Evolutionary conservation across 2,797 vertebrate species (phyloP), one percentile per base, ranked within the genome.

Genomic region (Moxostoma hubbsi): DNA sequence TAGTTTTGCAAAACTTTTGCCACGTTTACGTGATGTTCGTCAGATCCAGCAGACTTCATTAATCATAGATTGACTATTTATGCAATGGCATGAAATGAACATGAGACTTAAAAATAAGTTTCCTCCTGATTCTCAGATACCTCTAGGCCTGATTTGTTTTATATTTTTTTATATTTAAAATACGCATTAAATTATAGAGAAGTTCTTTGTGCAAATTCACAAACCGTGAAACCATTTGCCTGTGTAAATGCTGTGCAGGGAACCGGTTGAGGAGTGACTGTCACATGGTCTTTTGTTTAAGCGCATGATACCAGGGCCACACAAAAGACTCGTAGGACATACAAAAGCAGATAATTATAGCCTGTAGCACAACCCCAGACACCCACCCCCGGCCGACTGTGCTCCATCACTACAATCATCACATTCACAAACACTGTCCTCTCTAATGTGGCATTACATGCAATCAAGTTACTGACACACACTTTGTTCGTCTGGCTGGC

Each of bases 291-390:
- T 75, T 57, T 53, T 36, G 77, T 70, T 76, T 73, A 15, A 64
- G 24, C 3, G 62, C 65, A 82, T 69, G 43, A 81, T 36, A 84
- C 47, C 79, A 65, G 53, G 9, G 79, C 72, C 74, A 49, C 70
- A 75, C 76, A 82, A 85, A 83, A 81, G 73, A 69, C 18, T 43
- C 1, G 13, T 45, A 77, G 51, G 59, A 75, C 62, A 71, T 15
- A 68, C 69, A 70, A 74, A 59, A 72, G 71, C 66, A 72, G 74
- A 73, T 86, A 82, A 84, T 83, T 77, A 86, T 68, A 80, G 81
- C 70, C 73, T 80, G 18, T 57, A 74, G 73, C 65, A 68, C 9
- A 54, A 45, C 69, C 53, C 71, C 53, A 72, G 47, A 55, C 77
- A 54, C 55, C 24, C 63, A 74, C 64, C 51, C 49, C 47, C 53